Conservation (phyloP, 1,140 invertebrate species). For the Leptestheria dahalacensis region DNA sequence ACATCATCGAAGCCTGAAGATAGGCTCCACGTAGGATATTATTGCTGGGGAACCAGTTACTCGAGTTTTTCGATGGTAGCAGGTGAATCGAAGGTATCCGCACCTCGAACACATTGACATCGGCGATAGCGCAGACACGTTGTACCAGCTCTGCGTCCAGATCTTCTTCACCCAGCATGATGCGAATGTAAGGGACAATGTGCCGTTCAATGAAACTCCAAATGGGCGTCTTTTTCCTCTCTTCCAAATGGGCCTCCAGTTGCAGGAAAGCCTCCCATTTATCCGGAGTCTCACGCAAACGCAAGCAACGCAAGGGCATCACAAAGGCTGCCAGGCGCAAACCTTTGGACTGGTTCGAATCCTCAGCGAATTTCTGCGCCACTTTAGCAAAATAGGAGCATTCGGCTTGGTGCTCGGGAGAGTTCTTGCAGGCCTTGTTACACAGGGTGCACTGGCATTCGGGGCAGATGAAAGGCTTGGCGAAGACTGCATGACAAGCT, state of each 20-base stretch:
- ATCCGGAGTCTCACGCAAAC: conserved; percentile 19
- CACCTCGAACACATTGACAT: conserved; percentile 42
- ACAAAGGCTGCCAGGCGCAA: conserved; percentile 12
- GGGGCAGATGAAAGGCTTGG: not conserved
- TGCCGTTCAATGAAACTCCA: conserved; percentile 26
- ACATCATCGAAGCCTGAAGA: conserved; percentile 51
- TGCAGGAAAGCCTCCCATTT: conserved; percentile 36
- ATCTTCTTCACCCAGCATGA: not conserved
- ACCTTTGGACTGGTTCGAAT: not conserved
- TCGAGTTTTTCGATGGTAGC: not conserved
- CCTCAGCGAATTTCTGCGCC: not conserved
- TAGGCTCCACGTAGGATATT: conserved; percentile 28
- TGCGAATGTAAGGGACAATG: conserved; percentile 7
- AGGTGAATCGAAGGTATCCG: not conserved
- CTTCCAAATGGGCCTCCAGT: conserved; percentile 38
- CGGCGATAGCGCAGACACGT: conserved; percentile 49
- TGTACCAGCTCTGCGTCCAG: conserved; percentile 45
- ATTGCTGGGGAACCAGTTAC: not conserved
- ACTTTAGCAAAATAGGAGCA: conserved; percentile 4
- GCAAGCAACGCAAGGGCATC: conserved; percentile 21
- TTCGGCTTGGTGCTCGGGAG: conserved; percentile 6
- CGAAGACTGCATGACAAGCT: conserved; percentile 6
- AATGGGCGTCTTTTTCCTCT: conserved; percentile 32
- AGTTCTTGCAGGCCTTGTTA: conserved; percentile 3
- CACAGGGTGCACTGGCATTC: conserved; percentile 9